Evolutionary conservation across 2,888 invertebrate genomes (phyloP).

Genomic region (Stegana nigrithorax): DNA sequence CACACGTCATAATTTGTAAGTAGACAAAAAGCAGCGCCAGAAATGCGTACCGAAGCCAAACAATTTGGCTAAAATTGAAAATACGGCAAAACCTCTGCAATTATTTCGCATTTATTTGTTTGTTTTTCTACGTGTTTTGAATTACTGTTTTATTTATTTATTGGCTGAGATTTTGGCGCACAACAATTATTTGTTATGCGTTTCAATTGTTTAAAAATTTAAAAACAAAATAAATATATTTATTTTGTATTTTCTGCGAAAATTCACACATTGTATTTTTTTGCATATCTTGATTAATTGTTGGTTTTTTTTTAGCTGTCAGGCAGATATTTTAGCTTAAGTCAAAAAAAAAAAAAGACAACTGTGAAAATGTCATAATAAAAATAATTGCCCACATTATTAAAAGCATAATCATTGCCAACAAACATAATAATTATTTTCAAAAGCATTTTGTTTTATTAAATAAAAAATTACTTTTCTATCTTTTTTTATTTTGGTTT

Average conservation of each 20-base stretch:
- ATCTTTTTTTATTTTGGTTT: not conserved
- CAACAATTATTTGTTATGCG: slow-evolving; percentile 12
- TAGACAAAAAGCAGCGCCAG: not conserved
- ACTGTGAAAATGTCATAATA: not conserved
- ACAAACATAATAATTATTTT: not conserved
- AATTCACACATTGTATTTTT: not conserved
- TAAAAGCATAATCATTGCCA: not conserved
- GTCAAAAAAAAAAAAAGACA: no score
- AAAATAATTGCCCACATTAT: no score
- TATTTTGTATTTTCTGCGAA: not conserved
- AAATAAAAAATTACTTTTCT: not conserved
- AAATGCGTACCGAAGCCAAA: not conserved
- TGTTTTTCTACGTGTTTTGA: not conserved
- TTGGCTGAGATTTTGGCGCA: not conserved
- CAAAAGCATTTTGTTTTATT: no score
- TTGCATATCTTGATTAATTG: slow-evolving; percentile 7
- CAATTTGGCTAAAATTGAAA: not conserved
- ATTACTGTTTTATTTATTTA: not conserved
- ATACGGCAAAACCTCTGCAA: not conserved
- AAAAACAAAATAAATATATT: not conserved
- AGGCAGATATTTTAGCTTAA: no score
- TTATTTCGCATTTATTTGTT: slow-evolving; percentile 5
- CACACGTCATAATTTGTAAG: slow-evolving; percentile 5
- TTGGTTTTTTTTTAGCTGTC: no score
- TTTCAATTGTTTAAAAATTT: slow-evolving; percentile 22